phyloP scores from a whole-genome alignment of 2,888 invertebrate species.

The Cordylochernes scorpioides region DNA sequence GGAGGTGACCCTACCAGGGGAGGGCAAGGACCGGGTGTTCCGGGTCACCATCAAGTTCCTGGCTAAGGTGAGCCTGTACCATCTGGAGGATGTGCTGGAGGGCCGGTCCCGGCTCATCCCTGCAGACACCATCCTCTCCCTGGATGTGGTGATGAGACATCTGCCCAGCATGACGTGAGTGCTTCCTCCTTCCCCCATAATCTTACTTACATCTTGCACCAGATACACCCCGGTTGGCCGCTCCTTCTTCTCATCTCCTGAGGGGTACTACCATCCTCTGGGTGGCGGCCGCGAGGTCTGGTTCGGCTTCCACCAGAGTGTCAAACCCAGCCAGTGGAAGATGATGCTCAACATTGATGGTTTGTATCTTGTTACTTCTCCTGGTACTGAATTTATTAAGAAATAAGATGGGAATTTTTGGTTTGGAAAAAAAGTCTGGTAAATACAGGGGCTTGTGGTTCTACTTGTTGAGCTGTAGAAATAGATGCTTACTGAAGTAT shows the following conservation, averaged over 20 bases:
- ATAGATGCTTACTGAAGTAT: too few species aligned
- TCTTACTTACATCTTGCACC: neutral
- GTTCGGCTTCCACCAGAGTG: conserved; percentile 99
- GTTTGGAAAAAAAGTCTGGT: too few species aligned
- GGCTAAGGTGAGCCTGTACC: conserved; percentile 79
- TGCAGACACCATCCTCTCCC: conserved; percentile 81
- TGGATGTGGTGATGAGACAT: conserved; percentile 98
- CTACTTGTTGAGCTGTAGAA: too few species aligned
- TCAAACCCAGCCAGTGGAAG: conserved; percentile 97
- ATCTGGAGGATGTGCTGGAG: conserved; percentile 87
- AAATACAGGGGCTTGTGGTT: too few species aligned
- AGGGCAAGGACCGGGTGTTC: conserved; percentile 91
- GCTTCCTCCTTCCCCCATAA: neutral
- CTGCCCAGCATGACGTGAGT: conserved; percentile 73
- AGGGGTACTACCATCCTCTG: conserved; percentile 87
- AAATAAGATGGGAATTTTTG: too few species aligned
- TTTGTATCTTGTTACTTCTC: conserved; percentile 23
- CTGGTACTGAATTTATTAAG: too few species aligned
- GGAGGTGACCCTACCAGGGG: conserved; percentile 71
- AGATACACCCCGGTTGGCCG: conserved; percentile 90
- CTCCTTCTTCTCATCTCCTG: conserved; percentile 93
- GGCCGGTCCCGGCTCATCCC: conserved; percentile 86
- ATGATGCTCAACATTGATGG: conserved; percentile 99
- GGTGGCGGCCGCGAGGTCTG: conserved; percentile 90
- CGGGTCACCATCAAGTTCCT: conserved; percentile 93